Evolutionary conservation across 64 coral and sea anemone genomes (phyloP).

Genomic region (Porites australiensis): DNA sequence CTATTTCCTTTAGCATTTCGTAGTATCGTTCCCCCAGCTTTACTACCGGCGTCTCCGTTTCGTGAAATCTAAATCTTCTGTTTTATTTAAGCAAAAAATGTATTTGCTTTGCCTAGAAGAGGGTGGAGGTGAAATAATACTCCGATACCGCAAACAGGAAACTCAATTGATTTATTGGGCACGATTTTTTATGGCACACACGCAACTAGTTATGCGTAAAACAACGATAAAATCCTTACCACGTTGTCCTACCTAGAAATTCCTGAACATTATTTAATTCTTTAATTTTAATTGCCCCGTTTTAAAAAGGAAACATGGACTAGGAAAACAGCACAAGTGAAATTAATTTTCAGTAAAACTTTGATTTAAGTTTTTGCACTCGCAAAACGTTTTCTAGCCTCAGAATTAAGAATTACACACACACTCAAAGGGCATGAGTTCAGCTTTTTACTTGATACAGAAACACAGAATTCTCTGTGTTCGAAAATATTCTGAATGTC

Average conservation of each 20-base stretch:
- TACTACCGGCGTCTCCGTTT: neutral
- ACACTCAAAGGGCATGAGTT: too few species aligned
- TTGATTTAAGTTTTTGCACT: too few species aligned
- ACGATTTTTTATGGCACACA: neutral
- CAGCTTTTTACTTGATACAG: too few species aligned
- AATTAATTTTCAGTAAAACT: too few species aligned
- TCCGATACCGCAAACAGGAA: constrained; percentile 17
- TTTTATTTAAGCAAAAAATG: neutral
- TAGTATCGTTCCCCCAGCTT: neutral
- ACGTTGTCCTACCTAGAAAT: neutral
- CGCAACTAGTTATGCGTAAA: neutral
- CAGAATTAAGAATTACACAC: too few species aligned
- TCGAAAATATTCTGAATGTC: too few species aligned
- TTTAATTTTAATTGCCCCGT: neutral
- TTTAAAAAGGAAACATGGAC: too few species aligned
- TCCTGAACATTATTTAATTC: neutral
- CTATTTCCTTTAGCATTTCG: neutral
- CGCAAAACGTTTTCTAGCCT: too few species aligned
- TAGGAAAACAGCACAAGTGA: too few species aligned
- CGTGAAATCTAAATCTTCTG: neutral
- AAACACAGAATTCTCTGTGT: too few species aligned
- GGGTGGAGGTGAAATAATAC: neutral
- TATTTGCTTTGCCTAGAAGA: neutral
- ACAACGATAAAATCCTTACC: too few species aligned
- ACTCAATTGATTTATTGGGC: neutral